Base-by-base conservation (phyloP, 1,140 invertebrate species). In the Sarcophaga bullata region DNA sequence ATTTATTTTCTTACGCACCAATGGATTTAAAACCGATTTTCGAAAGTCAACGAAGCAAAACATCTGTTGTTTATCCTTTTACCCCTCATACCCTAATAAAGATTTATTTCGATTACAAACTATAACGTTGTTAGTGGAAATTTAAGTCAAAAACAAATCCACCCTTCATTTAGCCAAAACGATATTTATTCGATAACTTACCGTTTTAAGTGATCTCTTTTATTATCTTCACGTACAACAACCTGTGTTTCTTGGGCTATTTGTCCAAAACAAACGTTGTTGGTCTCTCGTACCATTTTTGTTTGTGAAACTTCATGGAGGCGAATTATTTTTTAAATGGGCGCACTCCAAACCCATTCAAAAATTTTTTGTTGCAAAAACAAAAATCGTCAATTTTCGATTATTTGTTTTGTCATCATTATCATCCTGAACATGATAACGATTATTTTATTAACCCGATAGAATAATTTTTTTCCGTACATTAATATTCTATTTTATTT, bases 251-350 rank as follows among this genome's bases (percentile, higher is more conserved):
- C 97, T 78, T 78, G 75, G 94, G 97, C 97, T 95, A 99, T 96
- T 96, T 99, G 98, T 95, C 97, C 97, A 95, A 99, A 97, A 96
- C 97, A 98, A 93, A 98, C 95, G 94, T 99, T 97, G 94, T 97
- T 97, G 94, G 97, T 98, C 96, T 98, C 97, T 96, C 98, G 98
- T 95, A 99, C 98, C 98, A 99, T 99, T 95, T 78, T 96, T 97
- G 95, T 90, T 85, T 87, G 81, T 83, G 83, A 83, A 86, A 80
- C 82, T 85, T 84, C 83, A 85, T 84, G 84, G 89, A 89, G 86
- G 88, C 86, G 86, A 86, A 86, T 88, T 84, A 52, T 81, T 84
- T 86, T 88, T 87, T 86, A 86, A 85, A 85, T 86, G 86, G 85
- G 86, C 85, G 86, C 84, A 84, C 88, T 87, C 87, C 84, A 78